A percentile compares a stretch with the other conserved stretches of the same genome.
Evolutionary conservation across 2,113 vertebrate species (phyloP).

Genomic region (Microcebus tavaratra): DNA sequence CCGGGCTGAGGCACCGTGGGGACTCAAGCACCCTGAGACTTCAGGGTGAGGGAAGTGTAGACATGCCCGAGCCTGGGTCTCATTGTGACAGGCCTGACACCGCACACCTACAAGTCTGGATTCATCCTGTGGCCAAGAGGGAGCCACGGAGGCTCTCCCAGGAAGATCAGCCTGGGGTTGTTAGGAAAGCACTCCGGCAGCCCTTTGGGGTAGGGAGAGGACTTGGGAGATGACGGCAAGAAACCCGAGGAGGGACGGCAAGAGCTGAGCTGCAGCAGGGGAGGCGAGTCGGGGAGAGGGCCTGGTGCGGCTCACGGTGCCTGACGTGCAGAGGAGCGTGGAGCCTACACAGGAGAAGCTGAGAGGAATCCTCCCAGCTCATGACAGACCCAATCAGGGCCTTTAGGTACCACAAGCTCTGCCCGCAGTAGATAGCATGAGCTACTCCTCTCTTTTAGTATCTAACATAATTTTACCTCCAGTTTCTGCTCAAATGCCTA

Average conservation of each 20-base stretch:
- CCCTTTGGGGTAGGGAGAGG: background rate
- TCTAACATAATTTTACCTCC: background rate
- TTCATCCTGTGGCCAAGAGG: background rate
- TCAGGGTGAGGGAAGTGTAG: background rate
- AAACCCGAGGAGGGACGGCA: background rate
- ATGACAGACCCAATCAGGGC: background rate
- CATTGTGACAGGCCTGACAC: background rate
- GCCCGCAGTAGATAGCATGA: background rate
- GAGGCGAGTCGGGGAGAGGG: background rate
- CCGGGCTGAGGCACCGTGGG: rapidly evolving
- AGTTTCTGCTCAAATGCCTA: background rate
- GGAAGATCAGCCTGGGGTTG: background rate
- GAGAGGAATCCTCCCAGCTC: background rate
- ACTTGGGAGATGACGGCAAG: background rate
- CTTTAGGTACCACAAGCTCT: background rate
- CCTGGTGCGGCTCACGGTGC: no score
- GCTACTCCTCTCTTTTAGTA: background rate
- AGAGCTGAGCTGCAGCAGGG: background rate
- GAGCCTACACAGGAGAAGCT: background rate
- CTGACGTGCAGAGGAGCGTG: background rate
- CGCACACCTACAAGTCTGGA: background rate
- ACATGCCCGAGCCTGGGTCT: background rate
- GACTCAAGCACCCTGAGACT: background rate
- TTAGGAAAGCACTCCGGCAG: background rate
- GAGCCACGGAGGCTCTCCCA: background rate